phyloP scores from a whole-genome alignment of 1,140 invertebrate species.

The Proctacanthus coquilletti region DNA sequence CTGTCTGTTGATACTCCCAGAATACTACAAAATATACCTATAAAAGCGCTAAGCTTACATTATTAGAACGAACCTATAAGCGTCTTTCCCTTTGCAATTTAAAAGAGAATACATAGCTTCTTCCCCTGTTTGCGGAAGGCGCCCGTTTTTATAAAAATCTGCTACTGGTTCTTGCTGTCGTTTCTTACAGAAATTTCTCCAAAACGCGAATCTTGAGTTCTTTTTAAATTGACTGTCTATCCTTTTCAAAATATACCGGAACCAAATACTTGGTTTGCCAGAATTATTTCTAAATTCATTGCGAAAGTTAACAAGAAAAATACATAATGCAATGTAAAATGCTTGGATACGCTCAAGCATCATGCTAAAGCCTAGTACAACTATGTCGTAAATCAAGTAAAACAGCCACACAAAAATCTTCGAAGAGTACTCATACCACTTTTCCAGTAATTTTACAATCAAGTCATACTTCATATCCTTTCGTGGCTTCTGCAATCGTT shows the following conservation, averaged over 20 bases:
- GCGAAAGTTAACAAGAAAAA: slow-evolving; percentile 15
- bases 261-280: slow-evolving; percentile 24
- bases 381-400: slow-evolving; percentile 60
- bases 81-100: slow-evolving; percentile 88
- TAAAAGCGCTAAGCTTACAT: background rate
- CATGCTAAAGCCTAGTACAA: slow-evolving; percentile 57
- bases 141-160: slow-evolving; percentile 24
- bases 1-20: slow-evolving; percentile 71
- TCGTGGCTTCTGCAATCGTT: background rate
- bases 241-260: slow-evolving; percentile 20
- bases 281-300: slow-evolving; percentile 26
- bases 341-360: slow-evolving; percentile 39
- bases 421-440: slow-evolving; percentile 49
- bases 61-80: slow-evolving; percentile 52
- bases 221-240: slow-evolving; percentile 25
- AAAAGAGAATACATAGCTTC: slow-evolving; percentile 86
- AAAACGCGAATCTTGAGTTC: slow-evolving; percentile 25
- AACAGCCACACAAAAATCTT: slow-evolving; percentile 58
- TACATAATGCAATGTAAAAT: slow-evolving; percentile 15
- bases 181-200: slow-evolving; percentile 24
- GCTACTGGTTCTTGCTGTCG: slow-evolving; percentile 16
- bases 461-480: slow-evolving; percentile 19
- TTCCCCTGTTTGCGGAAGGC: slow-evolving; percentile 74
- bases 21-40: slow-evolving; percentile 40
- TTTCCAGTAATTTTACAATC: slow-evolving; percentile 19